Base-by-base conservation (phyloP, 2,797 vertebrate species). In the Phoeniculus purpureus region DNA sequence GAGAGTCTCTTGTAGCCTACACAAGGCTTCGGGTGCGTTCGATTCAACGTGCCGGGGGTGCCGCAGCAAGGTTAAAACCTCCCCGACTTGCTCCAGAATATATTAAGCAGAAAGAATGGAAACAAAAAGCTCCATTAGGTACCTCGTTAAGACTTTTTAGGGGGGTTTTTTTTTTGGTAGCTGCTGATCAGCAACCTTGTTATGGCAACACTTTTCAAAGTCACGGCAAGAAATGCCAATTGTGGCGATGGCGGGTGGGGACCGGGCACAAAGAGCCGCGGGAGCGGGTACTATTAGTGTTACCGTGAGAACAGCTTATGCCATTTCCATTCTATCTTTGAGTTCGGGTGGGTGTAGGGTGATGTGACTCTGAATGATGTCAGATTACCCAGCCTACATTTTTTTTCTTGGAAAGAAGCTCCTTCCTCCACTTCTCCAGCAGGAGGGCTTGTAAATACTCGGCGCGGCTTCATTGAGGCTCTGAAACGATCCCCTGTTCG, bases 351-450 rank as follows among this genome's bases (percentile, higher is more conserved):
- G 93, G 92, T 92, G 93, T 92, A 89, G 40, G 70, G 81, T 91
- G 92, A 97, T 94, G 87, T 84, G 95, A 94, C 93, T 96, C 97
- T 89, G 96, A 96, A 91, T 92, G 87, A 96, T 94, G 93, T 92
- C 86, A 92, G 88, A 92, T 93, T 94, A 94, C 85, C 91, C 89
- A 88, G 95, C 94, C 96, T 97, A 95, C 87, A 87, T 94, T 95
- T 96, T 94, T 95, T 96, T 95, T 96, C 96, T 95, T 95, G 95
- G 95, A 96, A 96, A 96, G 94, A 96, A 93, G 92, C 85, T 89
- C 68, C 65, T 91, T 89, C 89, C 92, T 94, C 87, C 76, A 89
- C 73, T 91, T 43, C 84, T 92, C 79, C 76, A 87, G 65, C 67
- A 80, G 81, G 84, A 91, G 59, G 62, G 85, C 73, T 94, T 81